These are phyloP conservation scores for Diphyllodes magnificus DNA, from an alignment of 2,113 vertebrate genomes.

Conservation along the genomic window DNA sequence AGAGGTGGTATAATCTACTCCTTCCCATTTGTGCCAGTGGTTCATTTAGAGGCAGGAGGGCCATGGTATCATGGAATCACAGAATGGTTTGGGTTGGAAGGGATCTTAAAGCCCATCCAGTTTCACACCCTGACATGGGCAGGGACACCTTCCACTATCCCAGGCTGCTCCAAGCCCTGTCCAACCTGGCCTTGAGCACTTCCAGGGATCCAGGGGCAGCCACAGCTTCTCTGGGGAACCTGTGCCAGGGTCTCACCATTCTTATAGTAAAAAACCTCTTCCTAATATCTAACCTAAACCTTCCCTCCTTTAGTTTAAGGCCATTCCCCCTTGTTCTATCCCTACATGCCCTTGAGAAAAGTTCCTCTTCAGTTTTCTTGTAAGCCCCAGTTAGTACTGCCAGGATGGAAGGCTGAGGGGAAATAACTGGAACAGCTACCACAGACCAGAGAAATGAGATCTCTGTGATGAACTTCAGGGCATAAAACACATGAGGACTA, in stretches of 20 bases:
- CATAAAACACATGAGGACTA: not conserved
- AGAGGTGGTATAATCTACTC: not conserved
- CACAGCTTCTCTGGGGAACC: not conserved
- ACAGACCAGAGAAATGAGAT: not conserved
- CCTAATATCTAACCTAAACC: not conserved
- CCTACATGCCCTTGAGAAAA: not conserved
- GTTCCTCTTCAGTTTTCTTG: not conserved
- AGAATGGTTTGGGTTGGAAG: not conserved
- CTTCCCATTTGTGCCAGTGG: not conserved
- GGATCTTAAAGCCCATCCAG: not conserved
- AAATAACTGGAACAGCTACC: not conserved
- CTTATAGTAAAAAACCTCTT: not conserved
- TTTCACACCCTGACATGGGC: accelerated
- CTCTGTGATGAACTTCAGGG: not conserved
- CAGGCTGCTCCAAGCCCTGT: accelerated
- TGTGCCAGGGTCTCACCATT: accelerated
- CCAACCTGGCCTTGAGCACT: accelerated
- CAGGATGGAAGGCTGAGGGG: not conserved
- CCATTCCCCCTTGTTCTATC: not conserved
- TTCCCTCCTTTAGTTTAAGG: not conserved
- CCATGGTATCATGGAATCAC: not conserved
- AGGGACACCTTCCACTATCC: accelerated
- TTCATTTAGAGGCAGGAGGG: not conserved
- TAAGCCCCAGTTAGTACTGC: not conserved
- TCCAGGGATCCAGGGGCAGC: not conserved